phyloP scores from a whole-genome alignment of 2,888 invertebrate genomes.

The Andrena trimmerana region DNA sequence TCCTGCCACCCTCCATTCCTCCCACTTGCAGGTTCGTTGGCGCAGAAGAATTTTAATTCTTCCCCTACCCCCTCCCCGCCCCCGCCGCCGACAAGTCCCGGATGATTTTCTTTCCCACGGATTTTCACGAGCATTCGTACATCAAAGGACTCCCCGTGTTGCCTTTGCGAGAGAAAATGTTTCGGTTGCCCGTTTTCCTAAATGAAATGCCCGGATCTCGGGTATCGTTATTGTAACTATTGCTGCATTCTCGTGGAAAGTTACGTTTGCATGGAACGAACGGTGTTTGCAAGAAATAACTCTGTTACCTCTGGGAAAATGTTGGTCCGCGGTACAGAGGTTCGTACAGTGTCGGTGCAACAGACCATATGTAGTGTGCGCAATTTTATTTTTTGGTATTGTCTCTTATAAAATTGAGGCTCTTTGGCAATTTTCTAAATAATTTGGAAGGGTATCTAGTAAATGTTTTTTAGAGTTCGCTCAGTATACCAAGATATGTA shows the following conservation, averaged over 20 bases:
- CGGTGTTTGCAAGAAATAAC: neutral
- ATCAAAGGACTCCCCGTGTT: conserved; percentile 58
- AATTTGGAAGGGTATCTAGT: neutral
- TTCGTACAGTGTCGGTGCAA: neutral
- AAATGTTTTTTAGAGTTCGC: neutral
- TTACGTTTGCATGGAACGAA: neutral
- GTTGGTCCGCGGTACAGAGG: neutral
- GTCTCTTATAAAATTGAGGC: neutral
- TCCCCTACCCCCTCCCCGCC: conserved; percentile 24
- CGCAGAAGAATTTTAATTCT: conserved; percentile 79
- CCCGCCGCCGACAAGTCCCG: conserved; percentile 50
- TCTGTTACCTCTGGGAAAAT: neutral
- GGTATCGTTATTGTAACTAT: conserved; percentile 22
- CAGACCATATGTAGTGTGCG: neutral
- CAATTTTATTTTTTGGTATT: neutral
- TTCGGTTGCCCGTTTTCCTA: neutral
- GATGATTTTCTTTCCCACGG: conserved; percentile 60
- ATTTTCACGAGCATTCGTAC: conserved; percentile 45
- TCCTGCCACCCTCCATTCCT: conserved; percentile 27
- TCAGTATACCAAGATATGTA: neutral
- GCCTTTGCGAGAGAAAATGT: conserved; percentile 21
- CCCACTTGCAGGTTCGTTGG: conserved; percentile 58
- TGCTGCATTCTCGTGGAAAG: neutral
- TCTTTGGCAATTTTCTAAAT: neutral
- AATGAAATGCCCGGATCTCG: neutral